Evolutionary conservation across 2,888 invertebrate genomes (phyloP), one percentile per base, ranked within the genome.

Genomic region (Capitulum mitella): DNA sequence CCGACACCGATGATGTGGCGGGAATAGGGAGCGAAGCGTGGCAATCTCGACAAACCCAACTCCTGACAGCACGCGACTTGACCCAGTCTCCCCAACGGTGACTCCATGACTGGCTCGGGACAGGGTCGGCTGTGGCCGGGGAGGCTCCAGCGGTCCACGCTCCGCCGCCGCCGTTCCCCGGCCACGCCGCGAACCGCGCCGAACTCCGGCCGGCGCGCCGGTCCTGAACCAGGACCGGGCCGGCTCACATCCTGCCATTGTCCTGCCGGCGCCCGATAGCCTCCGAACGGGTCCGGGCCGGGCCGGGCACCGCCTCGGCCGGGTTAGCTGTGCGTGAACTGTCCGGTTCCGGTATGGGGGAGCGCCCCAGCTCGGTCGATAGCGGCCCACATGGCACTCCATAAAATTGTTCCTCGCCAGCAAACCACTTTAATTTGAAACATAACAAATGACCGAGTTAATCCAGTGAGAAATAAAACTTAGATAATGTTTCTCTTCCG

Each of bases 331-430:
- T 19, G 64, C 34, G 64, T 64, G 64, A 34, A 2, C 51, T 16
- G 51, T 0, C 51, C 34, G 64, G 16, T 34, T 64, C 19, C 64
- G 34, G 58, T 34, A 0, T 10, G n/a, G 3, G n/a, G 58, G 58
- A n/a, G n/a, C 12, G 51, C 43, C n/a, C n/a, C 6, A 43, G 43
- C 6, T 46, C 8, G 51, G 51, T 51, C 51, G 51, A 51, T 51
- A 51, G 12, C n/a, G 3, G n/a, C 10, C n/a, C 58, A 29, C 58
- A 58, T 10, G n/a, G 8, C 40, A 26, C 37, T 26, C 26, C 12
- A 70, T 70, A 70, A 70, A 70, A 70, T 70, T 40, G 70, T 26
- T 64, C 64, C 64, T 19, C 19, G 64, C 64, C 64, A 32, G 37
- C 70, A 29, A 29, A 40, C 37, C 37, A 10, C 70, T 26, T 40